Evolutionary conservation across 2,113 vertebrate species (phyloP).

Genomic region (Tinamus guttatus): DNA sequence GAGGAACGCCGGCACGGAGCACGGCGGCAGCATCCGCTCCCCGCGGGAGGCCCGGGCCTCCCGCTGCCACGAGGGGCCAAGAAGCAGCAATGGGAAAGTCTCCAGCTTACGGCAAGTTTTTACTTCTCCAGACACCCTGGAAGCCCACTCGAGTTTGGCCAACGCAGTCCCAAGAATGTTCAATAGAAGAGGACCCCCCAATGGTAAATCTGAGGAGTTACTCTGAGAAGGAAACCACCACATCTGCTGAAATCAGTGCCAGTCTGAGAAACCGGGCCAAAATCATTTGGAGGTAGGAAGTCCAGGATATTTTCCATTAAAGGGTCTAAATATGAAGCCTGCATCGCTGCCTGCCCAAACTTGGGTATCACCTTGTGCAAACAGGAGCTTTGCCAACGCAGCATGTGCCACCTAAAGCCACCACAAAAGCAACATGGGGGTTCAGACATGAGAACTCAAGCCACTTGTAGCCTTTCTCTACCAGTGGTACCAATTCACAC

Average conservation of each 20-base stretch:
- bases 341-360: background rate
- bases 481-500: background rate
- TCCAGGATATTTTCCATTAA: background rate
- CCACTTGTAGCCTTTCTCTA: background rate
- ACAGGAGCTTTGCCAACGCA: background rate
- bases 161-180: background rate
- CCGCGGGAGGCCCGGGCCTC: background rate
- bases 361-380: fast-evolving
- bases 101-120: background rate
- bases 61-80: fast-evolving
- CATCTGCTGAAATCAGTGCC: background rate
- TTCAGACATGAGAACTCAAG: background rate
- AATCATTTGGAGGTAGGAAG: background rate
- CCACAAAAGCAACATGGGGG: background rate
- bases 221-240: background rate
- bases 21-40: fast-evolving
- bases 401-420: background rate
- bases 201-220: background rate
- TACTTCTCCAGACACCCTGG: background rate
- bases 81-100: background rate
- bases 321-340: fast-evolving
- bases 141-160: background rate
- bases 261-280: background rate
- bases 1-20: fast-evolving
- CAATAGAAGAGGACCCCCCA: background rate